Percentiles rank a stretch among this genome's conserved stretches.
phyloP scores from a whole-genome alignment of 2,888 invertebrate genomes.

The Odontocerum albicorne region DNA sequence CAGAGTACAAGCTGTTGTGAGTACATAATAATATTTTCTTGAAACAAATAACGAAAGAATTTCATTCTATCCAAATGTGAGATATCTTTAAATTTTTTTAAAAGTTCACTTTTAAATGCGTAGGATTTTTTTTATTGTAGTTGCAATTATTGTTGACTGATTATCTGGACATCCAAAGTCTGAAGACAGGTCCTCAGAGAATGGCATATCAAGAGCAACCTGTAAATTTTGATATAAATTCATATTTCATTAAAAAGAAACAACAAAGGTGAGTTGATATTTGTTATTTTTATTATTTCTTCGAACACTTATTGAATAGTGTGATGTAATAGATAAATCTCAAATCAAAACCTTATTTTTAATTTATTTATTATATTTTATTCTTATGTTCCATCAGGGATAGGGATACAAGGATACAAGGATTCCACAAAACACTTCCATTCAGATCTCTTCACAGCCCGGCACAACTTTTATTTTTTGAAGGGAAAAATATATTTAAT shows the following conservation, averaged over 20 bases:
- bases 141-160: slow-evolving; percentile 81
- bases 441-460: no score
- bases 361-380: no score
- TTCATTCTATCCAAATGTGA: no score
- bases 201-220: slow-evolving; percentile 45
- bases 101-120: no score
- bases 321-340: no score
- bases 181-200: slow-evolving; percentile 62
- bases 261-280: slow-evolving; percentile 40
- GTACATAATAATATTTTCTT: slow-evolving; percentile 40
- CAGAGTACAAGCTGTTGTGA: slow-evolving; percentile 85
- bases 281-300: not conserved
- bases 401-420: slow-evolving; percentile 43
- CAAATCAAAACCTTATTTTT: no score
- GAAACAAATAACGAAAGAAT: not conserved
- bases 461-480: no score
- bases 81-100: no score
- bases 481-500: no score
- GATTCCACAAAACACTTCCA: no score
- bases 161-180: slow-evolving; percentile 85
- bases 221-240: slow-evolving; percentile 57
- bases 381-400: no score
- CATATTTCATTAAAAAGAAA: slow-evolving; percentile 56
- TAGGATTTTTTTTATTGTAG: slow-evolving; percentile 59
- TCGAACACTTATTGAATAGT: slow-evolving; percentile 45